Evolutionary conservation across 2,113 vertebrate genomes (phyloP).

Genomic region (Paradisaea rubra): DNA sequence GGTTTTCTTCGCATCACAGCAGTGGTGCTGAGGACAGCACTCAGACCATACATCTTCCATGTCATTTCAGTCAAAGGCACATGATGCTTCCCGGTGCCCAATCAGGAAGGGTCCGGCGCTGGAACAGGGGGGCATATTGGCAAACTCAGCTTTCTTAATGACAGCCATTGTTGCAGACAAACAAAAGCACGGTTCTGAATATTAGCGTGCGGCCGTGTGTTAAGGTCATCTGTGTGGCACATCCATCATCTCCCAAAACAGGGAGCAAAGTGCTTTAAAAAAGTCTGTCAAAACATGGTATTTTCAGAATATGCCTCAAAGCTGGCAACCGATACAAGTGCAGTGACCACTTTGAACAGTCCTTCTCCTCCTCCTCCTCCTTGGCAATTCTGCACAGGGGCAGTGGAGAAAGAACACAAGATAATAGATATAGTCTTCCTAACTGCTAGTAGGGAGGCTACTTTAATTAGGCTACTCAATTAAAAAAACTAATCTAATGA

Average conservation of each 20-base stretch:
- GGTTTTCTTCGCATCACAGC: slow-evolving; percentile 81
- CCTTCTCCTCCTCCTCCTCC: not conserved
- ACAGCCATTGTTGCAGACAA: slow-evolving; percentile 75
- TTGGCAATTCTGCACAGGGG: not conserved
- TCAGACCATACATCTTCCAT: slow-evolving; percentile 82
- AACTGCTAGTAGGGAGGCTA: not conserved
- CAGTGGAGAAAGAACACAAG: not conserved
- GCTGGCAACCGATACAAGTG: slow-evolving; percentile 41
- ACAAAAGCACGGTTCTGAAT: slow-evolving; percentile 79
- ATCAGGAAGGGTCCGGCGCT: slow-evolving; percentile 68
- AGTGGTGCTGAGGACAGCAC: slow-evolving; percentile 74
- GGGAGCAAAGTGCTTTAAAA: slow-evolving; percentile 57
- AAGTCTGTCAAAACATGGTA: slow-evolving; percentile 67
- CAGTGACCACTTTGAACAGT: slow-evolving; percentile 33
- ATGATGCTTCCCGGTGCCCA: slow-evolving; percentile 79
- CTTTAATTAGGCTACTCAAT: slow-evolving; percentile 45
- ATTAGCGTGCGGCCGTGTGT: slow-evolving; percentile 74
- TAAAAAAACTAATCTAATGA: slow-evolving; percentile 58
- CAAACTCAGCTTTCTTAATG: slow-evolving; percentile 73
- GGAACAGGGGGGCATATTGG: slow-evolving; percentile 78
- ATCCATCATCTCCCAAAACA: slow-evolving; percentile 80
- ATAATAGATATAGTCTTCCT: slow-evolving; percentile 34
- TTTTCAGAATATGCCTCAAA: slow-evolving; percentile 57
- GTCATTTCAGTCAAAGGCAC: slow-evolving; percentile 82
- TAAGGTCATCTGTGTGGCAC: slow-evolving; percentile 71